Conservation (phyloP, 2,113 vertebrate species). For the Nothobranchius kuhntae region DNA sequence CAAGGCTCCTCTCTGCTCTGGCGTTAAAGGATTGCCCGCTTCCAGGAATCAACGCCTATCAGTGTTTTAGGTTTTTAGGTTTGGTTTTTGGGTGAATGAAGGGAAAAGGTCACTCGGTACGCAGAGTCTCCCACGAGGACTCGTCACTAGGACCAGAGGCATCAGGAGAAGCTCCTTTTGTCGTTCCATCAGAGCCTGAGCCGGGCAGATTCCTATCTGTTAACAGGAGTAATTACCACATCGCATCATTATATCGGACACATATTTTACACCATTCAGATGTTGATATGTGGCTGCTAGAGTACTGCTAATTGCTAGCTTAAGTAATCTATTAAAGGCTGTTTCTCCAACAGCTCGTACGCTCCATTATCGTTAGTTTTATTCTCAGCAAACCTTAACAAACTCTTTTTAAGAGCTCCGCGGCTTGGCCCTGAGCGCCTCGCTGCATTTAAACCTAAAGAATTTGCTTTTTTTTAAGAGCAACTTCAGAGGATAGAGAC, state of each 20-base stretch:
- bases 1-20: constrained; percentile 36
- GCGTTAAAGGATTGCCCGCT: constrained; percentile 17
- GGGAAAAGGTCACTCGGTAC: background rate
- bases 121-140: background rate
- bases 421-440: constrained; percentile 53
- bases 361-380: constrained; percentile 72
- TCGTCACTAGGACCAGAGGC: background rate
- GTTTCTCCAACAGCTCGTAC: constrained; percentile 67
- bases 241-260: constrained; percentile 48
- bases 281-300: constrained; percentile 63
- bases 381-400: constrained; percentile 66
- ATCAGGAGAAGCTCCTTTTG: background rate
- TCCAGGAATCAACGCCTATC: constrained; percentile 5
- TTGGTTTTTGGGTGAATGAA: constrained; percentile 11
- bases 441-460: constrained; percentile 81
- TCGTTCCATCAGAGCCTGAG: constrained; percentile 21
- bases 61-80: constrained; percentile 1
- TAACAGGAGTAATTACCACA: constrained; percentile 44
- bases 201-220: constrained; percentile 38
- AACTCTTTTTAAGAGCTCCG: constrained; percentile 55
- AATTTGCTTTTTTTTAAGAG: constrained; percentile 69
- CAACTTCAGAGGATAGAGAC: constrained; percentile 65
- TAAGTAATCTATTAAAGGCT: constrained; percentile 71
- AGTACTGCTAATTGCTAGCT: constrained; percentile 70
- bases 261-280: constrained; percentile 58